Base-by-base conservation (phyloP, 1,140 invertebrate species). In the Zophobas atratus region DNA sequence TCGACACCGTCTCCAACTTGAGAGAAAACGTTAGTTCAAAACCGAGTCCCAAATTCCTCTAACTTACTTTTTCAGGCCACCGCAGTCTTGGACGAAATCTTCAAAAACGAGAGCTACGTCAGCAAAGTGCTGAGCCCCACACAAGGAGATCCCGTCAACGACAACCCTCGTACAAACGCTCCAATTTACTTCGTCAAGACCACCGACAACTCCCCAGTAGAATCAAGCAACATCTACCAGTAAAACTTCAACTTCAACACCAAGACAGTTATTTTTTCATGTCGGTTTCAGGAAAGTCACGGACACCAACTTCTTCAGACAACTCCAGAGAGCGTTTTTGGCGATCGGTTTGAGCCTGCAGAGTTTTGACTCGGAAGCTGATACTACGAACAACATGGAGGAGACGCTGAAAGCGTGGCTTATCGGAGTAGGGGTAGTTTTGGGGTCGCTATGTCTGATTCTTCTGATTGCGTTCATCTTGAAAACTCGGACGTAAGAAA, bases 401-500 rank as follows among this genome's bases (percentile, higher is more conserved):
- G 79, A 83, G 63, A 79, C 84, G n/a, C 76, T 88, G 0, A 85
- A 87, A 51, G 89, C 88, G 78, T 85, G 87, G 71, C 84, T 92
- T 5, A 89, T 88, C n/a, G 87, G 84, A 0, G 81, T 90, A 1
- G 84, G 87, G 1, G 87, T 87, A 0, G 79, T 89, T 57, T 86
- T 91, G 0, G 88, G 82, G 20, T 80, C 88, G 33, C 53, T 90
- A 20, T 88, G 87, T 70, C 78, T 89, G 4, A 82, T 88, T 38
- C 80, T 91, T 46, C 75, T 89, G 0, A 63, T 89, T 1, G 86
- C 86, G 2, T 90, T 88, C 81, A 83, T 89, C 34, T 51, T 90
- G 2, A 88, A 87, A 83, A 89, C 87, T 6, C 87, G 86, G 82
- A 84, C 86, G 90, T 90, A 79, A 87, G 86, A 86, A 6, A 32